phyloP scores from a whole-genome alignment of 2,113 vertebrate species.

The Halichoeres trimaculatus region DNA sequence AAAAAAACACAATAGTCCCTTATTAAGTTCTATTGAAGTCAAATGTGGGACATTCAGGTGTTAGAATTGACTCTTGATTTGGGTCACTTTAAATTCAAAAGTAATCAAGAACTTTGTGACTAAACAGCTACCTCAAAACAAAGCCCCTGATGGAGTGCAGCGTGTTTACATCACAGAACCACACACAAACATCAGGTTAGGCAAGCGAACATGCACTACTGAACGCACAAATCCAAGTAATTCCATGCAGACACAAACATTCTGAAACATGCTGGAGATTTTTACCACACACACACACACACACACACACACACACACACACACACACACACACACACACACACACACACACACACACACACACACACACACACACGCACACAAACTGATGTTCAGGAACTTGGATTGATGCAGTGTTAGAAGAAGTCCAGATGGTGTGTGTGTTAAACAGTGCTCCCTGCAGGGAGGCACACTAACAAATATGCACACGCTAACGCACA shows the following conservation, averaged over 20 bases:
- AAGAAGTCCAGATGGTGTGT: conserved; percentile 71
- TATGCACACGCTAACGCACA: conserved; percentile 11
- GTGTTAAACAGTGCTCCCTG: conserved; percentile 66
- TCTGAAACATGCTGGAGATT: not conserved
- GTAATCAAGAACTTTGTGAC: not conserved
- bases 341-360: conserved; percentile 12
- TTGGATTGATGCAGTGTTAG: conserved; percentile 69
- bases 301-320: too few species aligned
- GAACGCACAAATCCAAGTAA: conserved; percentile 3
- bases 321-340: conserved; percentile 21
- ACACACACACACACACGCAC: conserved; percentile 22
- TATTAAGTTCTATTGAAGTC: too few species aligned
- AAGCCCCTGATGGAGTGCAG: not conserved
- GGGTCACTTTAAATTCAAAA: not conserved
- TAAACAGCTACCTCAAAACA: not conserved
- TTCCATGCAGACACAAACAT: not conserved
- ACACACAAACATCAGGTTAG: conserved; percentile 3
- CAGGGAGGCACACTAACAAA: conserved; percentile 57
- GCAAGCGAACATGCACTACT: not conserved
- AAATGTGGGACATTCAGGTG: too few species aligned
- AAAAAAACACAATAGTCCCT: too few species aligned
- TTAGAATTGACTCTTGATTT: not conserved
- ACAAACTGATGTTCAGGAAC: conserved; percentile 35
- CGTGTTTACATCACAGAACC: not conserved
- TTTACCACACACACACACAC: not conserved